Conservation (phyloP, 1,140 invertebrate genomes). For the Goniozus legneri region DNA sequence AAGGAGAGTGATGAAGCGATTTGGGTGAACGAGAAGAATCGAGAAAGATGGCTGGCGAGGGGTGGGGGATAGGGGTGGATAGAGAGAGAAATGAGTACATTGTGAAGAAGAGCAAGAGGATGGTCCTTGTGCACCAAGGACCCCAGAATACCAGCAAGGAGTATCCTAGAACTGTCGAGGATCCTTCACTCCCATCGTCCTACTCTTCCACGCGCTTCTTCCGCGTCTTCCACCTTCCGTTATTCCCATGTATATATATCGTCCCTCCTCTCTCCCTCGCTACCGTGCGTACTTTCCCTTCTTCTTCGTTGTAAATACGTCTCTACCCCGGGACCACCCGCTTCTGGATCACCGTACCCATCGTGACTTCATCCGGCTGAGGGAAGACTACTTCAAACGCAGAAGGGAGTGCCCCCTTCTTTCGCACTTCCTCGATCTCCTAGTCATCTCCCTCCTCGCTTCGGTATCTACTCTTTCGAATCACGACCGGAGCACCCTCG, state of each 20-base stretch:
- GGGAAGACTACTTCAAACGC: conserved; percentile 18
- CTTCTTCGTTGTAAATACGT: conserved; percentile 28
- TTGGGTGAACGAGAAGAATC: background rate
- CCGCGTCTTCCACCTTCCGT: conserved; percentile 3
- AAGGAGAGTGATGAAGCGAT: background rate
- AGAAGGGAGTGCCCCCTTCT: conserved; percentile 7
- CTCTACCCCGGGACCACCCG: background rate
- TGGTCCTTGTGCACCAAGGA: conserved; percentile 48
- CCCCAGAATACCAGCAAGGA: conserved; percentile 46
- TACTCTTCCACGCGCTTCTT: conserved; percentile 21
- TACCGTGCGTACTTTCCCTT: conserved; percentile 9
- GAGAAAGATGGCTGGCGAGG: conserved; percentile 1
- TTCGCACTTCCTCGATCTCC: background rate
- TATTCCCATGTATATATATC: background rate
- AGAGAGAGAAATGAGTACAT: conserved; percentile 20
- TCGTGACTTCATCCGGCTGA: conserved; percentile 24
- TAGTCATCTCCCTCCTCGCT: conserved; percentile 1
- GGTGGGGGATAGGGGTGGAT: conserved; percentile 7
- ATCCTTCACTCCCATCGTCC: conserved; percentile 46
- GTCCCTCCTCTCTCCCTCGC: background rate
- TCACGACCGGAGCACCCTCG: too few species aligned
- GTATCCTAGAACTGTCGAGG: conserved; percentile 52
- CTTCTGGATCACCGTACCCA: conserved; percentile 8
- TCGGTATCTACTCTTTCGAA: too few species aligned
- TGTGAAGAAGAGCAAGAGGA: conserved; percentile 35